Base-by-base conservation (phyloP, 2,888 invertebrate genomes). In the Eristalinus sepulchralis region DNA sequence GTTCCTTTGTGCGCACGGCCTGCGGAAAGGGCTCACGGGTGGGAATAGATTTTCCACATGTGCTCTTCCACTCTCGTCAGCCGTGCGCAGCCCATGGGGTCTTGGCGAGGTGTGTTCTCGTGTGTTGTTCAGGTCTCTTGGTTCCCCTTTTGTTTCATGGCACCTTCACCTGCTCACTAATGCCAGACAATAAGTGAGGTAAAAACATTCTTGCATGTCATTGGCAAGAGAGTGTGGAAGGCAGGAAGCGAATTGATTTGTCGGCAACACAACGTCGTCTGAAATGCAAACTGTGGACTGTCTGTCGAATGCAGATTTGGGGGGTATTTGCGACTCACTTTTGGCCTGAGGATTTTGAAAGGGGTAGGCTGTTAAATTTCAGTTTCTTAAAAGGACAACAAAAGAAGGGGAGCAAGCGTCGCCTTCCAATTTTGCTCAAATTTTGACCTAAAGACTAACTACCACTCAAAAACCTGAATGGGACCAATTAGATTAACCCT, bases 221-320 rank as follows among this genome's bases (percentile, higher is more conserved):
- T 68, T 57, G n/a, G 72, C 59, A 72, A 13, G 17, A 17, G 55
- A 62, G 31, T 24, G 62, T 72, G 22, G 20, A 62, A 20, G 33
- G 47, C 47, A 36, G n/a, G 62, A 68, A 73, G 68, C 75, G 73
- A 81, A 81, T 81, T 81, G 80, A 81, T 75, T 81, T 75, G 80
- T 81, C 80, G 55, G 36, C 72, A 10, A 27, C 24, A 8, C 24
- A 13, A 6, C 17, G 33, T 3, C 8, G 27, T 10, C 31, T 67
- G 31, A 34, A 31, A 13, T 39, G 76, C 53, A 33, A 60, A n/a
- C n/a, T n/a, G 60, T 24, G 47, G 60, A 31, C 67, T 60, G 6
- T 33, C 39, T 36, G 20, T 47, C 47, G 39, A 13, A 20, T 24
- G 53, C 33, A 64, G 36, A 9, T 27, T 8, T 2, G 36, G 36